Conservation (phyloP, 2,113 vertebrate genomes). For the Gila orcuttii region DNA sequence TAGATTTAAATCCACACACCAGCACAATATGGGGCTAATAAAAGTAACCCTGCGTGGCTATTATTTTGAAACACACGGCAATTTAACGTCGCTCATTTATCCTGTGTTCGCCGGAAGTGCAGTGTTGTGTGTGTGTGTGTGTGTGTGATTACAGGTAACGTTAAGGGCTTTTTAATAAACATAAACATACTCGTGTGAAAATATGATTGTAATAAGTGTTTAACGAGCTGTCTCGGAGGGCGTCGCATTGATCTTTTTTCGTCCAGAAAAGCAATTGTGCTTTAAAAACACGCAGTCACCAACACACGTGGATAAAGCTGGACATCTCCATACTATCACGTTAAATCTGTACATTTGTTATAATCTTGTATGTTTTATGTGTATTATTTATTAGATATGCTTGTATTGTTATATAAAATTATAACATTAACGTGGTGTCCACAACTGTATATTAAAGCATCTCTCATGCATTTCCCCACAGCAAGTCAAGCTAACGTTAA, state of each 20-base stretch:
- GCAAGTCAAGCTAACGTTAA: neutral
- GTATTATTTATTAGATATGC: neutral
- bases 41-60: neutral
- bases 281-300: neutral
- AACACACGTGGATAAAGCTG: neutral
- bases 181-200: neutral
- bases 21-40: neutral
- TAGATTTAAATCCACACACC: neutral
- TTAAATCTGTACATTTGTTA: neutral
- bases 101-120: neutral
- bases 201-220: neutral
- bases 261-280: neutral
- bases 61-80: conserved; percentile 19
- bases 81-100: neutral
- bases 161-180: neutral
- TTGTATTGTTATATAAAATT: neutral
- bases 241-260: neutral
- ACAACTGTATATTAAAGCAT: neutral
- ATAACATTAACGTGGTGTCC: neutral
- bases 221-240: neutral
- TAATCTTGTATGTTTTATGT: neutral
- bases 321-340: neutral
- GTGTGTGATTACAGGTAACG: neutral
- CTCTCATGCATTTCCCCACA: too few species aligned
- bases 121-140: too few species aligned